Evolutionary conservation across 2,797 vertebrate species (phyloP), one percentile per base, ranked within the genome.

Genomic region (Calcarius lapponicus): DNA sequence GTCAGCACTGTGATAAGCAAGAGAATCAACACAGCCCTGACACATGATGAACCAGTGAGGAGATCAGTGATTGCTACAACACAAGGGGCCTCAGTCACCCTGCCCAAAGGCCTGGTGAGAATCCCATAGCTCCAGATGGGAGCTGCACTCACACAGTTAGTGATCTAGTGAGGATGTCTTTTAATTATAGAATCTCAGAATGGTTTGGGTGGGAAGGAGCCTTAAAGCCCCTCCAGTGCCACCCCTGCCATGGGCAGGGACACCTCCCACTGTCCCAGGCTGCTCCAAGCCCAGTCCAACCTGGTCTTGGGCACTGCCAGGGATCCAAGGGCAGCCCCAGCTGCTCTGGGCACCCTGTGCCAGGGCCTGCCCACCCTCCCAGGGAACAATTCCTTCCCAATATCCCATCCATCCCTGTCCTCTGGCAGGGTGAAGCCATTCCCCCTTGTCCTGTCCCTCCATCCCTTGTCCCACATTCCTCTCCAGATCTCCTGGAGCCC

Each of bases 221-320:
- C 4, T 51, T 3, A 45, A 57, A 71, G 10, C 1, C 0, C 43
- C 34, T 0, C n/a, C 36, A 11, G 8, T 43, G 0, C 19, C 26
- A n/a, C 10, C 29, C 17, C 3, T 42, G 54, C 42, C 36, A 25
- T 17, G 42, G 36, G 9, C 62, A 88, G 11, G 42, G 42, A 48
- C 43, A n/a, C 11, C 17, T 82, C 0, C 57, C 64, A 62, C 56
- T 3, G n/a, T n/a, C n/a, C 18, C 42, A 69, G 31, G 22, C 0
- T 54, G 43, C 9, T 62, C 56, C 78, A 9, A 67, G 17, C 34
- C 21, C 47, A 7, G 8, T 9, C 70, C 86, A 76, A 0, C 64
- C 36, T 50, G 70, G 22, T 19, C 43, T 64, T 43, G 48, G 26
- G 0, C 71, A 69, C 42, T 50, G 0, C 56, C 86, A 82, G 62